Percentiles rank a stretch among this genome's conserved stretches.
Evolutionary conservation across 2,888 invertebrate species (phyloP).

Genomic region (Subacronicta megacephala): DNA sequence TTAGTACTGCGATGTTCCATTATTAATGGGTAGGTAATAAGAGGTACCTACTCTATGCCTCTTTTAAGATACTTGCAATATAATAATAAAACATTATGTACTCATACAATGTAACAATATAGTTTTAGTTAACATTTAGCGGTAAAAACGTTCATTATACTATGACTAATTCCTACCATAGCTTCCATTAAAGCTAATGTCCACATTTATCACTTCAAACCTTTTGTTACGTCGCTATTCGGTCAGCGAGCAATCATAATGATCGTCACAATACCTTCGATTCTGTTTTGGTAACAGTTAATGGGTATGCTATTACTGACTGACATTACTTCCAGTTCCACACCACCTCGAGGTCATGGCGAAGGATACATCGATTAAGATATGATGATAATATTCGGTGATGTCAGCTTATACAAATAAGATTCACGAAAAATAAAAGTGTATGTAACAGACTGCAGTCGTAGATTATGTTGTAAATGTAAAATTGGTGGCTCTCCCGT

Average conservation of each 20-base stretch:
- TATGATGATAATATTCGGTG: slow-evolving; percentile 9
- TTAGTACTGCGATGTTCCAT: too few species aligned
- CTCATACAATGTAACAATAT: not conserved
- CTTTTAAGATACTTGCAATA: not conserved
- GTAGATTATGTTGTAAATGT: too few species aligned
- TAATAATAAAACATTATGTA: not conserved
- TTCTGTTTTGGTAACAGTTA: slow-evolving; percentile 48
- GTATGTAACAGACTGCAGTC: too few species aligned
- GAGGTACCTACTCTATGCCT: not conserved
- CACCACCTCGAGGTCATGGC: slow-evolving; percentile 15
- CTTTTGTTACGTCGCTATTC: slow-evolving; percentile 36
- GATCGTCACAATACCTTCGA: slow-evolving; percentile 27
- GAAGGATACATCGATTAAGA: slow-evolving; percentile 11
- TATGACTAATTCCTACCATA: slow-evolving; percentile 1
- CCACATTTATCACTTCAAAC: slow-evolving; percentile 29
- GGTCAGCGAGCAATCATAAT: slow-evolving; percentile 36
- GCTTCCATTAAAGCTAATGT: slow-evolving; percentile 27
- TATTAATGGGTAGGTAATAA: too few species aligned
- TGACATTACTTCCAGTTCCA: slow-evolving; percentile 12
- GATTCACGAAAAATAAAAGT: slow-evolving; percentile 8
- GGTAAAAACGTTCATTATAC: slow-evolving; percentile 11
- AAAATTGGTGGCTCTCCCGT: too few species aligned
- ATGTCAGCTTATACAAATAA: slow-evolving; percentile 3
- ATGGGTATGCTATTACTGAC: slow-evolving; percentile 33
- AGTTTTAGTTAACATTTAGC: not conserved